Conservation (phyloP, 2,113 vertebrate species). For the Atractosteus spatula region DNA sequence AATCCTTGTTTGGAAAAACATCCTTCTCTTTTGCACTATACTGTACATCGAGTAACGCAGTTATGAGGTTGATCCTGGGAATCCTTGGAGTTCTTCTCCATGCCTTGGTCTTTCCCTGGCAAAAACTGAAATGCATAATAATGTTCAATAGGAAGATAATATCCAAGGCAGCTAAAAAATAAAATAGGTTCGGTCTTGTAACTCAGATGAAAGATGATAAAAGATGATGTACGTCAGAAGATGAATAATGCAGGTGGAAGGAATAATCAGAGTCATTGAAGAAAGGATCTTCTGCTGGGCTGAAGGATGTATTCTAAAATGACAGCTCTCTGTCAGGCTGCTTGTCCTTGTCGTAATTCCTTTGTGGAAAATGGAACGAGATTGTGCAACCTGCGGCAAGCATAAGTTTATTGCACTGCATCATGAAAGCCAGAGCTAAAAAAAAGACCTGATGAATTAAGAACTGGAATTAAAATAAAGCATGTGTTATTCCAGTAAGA, state of each 20-base stretch:
- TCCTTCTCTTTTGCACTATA: no score
- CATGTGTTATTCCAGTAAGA: background rate
- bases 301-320: constrained; percentile 21
- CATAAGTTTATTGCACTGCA: background rate
- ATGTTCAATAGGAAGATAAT: no score
- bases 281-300: background rate
- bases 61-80: no score
- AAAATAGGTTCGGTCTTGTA: no score
- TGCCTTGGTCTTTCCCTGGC: no score
- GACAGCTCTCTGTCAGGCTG: background rate
- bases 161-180: no score
- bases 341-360: no score
- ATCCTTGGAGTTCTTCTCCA: no score
- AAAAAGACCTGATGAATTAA: background rate
- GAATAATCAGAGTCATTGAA: constrained; percentile 26
- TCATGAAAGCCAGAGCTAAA: background rate
- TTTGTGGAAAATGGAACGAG: background rate
- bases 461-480: background rate
- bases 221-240: background rate
- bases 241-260: constrained; percentile 3
- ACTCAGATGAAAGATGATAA: no score
- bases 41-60: no score
- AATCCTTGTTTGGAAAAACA: no score
- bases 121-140: no score
- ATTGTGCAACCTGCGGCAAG: background rate